Percentiles rank a stretch among this genome's conserved stretches.
phyloP scores from a whole-genome alignment of 37 sponge, comb jelly and placozoan genomes.

The Tethya wilhelma region DNA sequence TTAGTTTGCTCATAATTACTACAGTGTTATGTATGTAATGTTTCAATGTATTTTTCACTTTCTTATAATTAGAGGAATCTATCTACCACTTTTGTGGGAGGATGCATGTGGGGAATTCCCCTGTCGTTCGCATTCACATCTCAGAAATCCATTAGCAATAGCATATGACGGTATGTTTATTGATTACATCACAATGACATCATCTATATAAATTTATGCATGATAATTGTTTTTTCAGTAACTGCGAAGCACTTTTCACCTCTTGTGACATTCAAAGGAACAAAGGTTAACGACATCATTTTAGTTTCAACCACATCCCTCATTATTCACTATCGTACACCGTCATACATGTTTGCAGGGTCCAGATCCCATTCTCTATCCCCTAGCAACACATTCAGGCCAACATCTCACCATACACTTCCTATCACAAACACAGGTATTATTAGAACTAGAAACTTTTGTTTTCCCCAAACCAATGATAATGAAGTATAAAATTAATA shows the following conservation, averaged over 20 bases:
- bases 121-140: constrained; percentile 47
- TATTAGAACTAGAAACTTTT: neutral
- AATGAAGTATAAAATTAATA: too few species aligned
- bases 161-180: constrained; percentile 59
- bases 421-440: constrained; percentile 36
- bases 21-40: neutral
- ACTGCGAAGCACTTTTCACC: constrained; percentile 39
- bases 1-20: too few species aligned
- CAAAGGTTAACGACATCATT: constrained; percentile 11
- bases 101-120: constrained; percentile 11
- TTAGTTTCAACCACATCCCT: neutral
- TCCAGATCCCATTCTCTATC: constrained; percentile 49
- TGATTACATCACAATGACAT: neutral
- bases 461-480: too few species aligned
- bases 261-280: constrained; percentile 59
- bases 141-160: constrained; percentile 57
- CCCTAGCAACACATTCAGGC: constrained; percentile 24
- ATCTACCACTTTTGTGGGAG: constrained; percentile 74
- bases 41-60: too few species aligned
- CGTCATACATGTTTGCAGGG: constrained; percentile 54
- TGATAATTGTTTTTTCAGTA: too few species aligned
- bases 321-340: neutral
- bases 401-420: constrained; percentile 30
- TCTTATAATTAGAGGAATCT: constrained; percentile 43
- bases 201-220: too few species aligned